Conservation (phyloP, 2,797 vertebrate species). For the Cryptoprocta ferox region DNA sequence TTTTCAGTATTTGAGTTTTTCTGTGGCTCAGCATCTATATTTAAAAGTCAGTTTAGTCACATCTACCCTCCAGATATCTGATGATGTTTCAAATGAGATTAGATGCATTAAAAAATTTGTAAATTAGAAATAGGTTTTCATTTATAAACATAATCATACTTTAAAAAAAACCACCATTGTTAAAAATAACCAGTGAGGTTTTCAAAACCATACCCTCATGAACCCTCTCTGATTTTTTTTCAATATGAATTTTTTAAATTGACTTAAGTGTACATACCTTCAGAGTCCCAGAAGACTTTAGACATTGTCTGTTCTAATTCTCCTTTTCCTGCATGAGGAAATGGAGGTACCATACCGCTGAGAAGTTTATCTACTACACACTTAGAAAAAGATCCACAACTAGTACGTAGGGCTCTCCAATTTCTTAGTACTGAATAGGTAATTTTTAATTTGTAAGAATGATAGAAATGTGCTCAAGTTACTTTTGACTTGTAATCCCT, state of each 20-base stretch:
- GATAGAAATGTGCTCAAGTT: background rate
- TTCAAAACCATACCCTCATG: background rate
- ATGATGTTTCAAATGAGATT: background rate
- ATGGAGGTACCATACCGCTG: background rate
- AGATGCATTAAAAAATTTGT: background rate
- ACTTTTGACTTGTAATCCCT: background rate
- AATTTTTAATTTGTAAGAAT: background rate
- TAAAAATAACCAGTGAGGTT: background rate
- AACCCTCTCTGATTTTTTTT: background rate
- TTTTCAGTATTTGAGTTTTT: slow-evolving; percentile 9
- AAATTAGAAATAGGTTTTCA: background rate
- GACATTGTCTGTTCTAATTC: background rate
- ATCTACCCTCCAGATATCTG: background rate
- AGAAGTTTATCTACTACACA: background rate
- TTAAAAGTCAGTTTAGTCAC: background rate
- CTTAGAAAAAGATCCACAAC: background rate
- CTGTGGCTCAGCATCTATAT: background rate
- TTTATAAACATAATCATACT: background rate
- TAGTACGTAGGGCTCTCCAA: background rate
- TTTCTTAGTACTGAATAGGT: background rate
- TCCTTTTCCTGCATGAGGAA: background rate
- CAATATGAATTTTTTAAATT: background rate
- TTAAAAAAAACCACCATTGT: background rate
- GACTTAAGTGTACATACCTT: background rate
- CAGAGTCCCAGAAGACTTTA: background rate